A percentile compares a stretch with the other conserved stretches of the same genome.
Conservation (phyloP, 1,140 invertebrate species). For the Gyrodactylus bullatarudis region DNA sequence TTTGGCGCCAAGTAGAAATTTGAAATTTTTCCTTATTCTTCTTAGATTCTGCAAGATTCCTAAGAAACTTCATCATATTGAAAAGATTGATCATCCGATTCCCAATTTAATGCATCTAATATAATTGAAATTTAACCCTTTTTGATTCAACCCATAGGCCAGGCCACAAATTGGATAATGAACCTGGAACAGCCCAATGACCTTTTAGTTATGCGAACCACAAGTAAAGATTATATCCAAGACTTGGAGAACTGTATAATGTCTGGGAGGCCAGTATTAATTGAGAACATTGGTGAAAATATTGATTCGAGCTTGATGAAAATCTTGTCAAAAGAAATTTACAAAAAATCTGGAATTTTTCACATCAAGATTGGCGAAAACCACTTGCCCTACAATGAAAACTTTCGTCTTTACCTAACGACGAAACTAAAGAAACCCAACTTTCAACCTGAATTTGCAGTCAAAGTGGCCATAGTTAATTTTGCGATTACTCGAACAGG, state of each 20-base stretch:
- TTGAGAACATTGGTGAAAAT: slow-evolving; percentile 21
- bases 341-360: slow-evolving; percentile 19
- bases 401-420: slow-evolving; percentile 21
- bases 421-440: slow-evolving; percentile 20
- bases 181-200: slow-evolving; percentile 34
- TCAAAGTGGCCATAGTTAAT: slow-evolving; percentile 21
- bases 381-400: slow-evolving; percentile 17
- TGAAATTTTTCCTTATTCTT: too few species aligned
- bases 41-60: too few species aligned
- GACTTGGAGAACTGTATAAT: slow-evolving; percentile 19
- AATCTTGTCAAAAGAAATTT: slow-evolving; percentile 18
- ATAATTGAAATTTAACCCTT: too few species aligned
- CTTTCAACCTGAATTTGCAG: slow-evolving; percentile 20
- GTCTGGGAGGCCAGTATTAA: slow-evolving; percentile 19
- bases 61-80: too few species aligned
- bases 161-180: slow-evolving; percentile 44
- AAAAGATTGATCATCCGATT: too few species aligned
- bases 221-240: slow-evolving; percentile 18
- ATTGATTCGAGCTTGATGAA: slow-evolving; percentile 20
- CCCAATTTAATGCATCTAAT: too few species aligned
- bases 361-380: slow-evolving; percentile 20
- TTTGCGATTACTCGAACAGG: slow-evolving; percentile 22
- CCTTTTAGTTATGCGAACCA: slow-evolving; percentile 17
- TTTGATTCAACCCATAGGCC: too few species aligned
- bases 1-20: too few species aligned